Evolutionary conservation across 64 coral and sea anemone genomes (phyloP).

Genomic region (Actinia equina): DNA sequence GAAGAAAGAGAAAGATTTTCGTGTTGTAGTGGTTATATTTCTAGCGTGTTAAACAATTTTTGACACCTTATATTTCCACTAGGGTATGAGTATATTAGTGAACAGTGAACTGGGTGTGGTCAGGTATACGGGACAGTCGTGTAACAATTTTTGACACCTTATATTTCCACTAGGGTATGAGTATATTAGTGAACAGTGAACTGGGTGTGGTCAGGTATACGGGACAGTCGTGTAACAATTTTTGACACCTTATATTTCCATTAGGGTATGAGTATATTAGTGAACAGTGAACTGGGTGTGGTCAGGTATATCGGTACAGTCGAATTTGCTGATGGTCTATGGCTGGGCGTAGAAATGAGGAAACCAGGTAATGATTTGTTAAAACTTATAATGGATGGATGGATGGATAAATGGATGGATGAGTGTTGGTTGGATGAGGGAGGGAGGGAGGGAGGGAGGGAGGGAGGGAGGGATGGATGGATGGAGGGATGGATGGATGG

Average conservation of each 20-base stretch:
- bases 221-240: too few relatives aligned
- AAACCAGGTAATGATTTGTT: neutral
- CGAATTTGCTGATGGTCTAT: constrained; percentile 78
- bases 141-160: neutral
- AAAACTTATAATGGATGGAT: too few relatives aligned
- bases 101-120: constrained; percentile 85
- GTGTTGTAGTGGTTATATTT: too few relatives aligned
- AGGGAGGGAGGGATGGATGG: too few relatives aligned
- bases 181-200: constrained; percentile 70
- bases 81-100: constrained; percentile 77
- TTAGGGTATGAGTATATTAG: constrained; percentile 77
- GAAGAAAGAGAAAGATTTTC: too few relatives aligned
- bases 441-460: too few relatives aligned
- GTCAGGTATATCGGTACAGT: constrained; percentile 74
- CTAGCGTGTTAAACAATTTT: too few relatives aligned
- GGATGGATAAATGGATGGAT: neutral
- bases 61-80: neutral
- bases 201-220: constrained; percentile 84
- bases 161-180: constrained; percentile 50
- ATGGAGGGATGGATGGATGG: too few relatives aligned
- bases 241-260: neutral
- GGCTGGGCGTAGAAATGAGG: constrained; percentile 87
- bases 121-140: too few relatives aligned
- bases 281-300: constrained; percentile 81
- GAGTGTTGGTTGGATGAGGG: too few relatives aligned